Base-by-base conservation (phyloP, 2,113 vertebrate genomes). In the Labrus mixtus region DNA sequence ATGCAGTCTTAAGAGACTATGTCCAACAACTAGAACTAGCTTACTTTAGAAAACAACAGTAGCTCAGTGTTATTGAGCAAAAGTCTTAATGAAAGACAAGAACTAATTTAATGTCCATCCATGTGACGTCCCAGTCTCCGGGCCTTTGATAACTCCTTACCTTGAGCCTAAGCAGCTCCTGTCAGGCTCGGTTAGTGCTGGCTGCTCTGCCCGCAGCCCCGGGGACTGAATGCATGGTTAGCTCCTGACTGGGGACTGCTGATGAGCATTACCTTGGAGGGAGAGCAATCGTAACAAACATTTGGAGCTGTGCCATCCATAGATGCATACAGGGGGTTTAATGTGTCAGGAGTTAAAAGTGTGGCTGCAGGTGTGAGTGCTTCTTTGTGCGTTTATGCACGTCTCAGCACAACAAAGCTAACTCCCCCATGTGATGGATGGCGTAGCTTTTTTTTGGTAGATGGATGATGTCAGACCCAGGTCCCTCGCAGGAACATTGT, bases 111-210 rank as follows among this genome's bases (percentile, higher is more conserved):
- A 54, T 56, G 68, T 83, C 71, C 56, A 29, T 80, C 58, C 73
- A 37, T 70, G 57, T 79, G 81, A 74, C 81, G 74, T 59, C 48
- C 61, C 33, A 67, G 55, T 86, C 78, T 77, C 57, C 59, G 12
- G 77, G 76, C 76, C 50, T 83, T 62, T 84, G 85, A 68, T 75
- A 81, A 77, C 57, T 82, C 75, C 63, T 76, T 84, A 87, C 89
- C 90, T 87, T 62, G 65, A 89, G 83, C 76, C 74, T 70, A 79
- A 88, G 76, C 81, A 77, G 83, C 73, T 81, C 83, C 84, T 92
- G 88, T 90, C 89, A 86, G 82, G 84, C 79, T 89, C 55, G 82
- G 90, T 90, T 91, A 90, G 86, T 59, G 16, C 84, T 83, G 79
- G 78, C 79, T 86, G 77, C 76, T 79, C 81, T 87, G 83, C 56